Base-by-base conservation (phyloP, 2,888 invertebrate species). In the Linnaemya vulpina region DNA sequence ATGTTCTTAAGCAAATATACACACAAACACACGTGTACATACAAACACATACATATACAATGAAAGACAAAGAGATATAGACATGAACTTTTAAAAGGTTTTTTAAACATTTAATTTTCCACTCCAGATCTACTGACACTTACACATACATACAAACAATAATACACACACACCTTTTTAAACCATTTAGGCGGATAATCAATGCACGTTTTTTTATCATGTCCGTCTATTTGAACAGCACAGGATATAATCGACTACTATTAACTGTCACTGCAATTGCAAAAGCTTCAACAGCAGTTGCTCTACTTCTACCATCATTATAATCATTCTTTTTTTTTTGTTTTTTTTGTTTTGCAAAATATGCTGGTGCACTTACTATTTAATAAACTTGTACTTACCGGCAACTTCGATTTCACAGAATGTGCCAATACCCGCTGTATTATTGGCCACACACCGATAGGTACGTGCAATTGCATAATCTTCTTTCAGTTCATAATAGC, bases 401-500 rank as follows among this genome's bases (percentile, higher is more conserved):
- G 94, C 94, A 60, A 96, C 95, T 90, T 95, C 95, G 81, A 94
- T 93, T 90, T 95, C 95, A 90, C 95, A 96, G 4, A 94, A 93
- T 58, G 94, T 89, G 20, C 95, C 94, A 82, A 90, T 89, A 2
- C 97, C 98, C 15, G 97, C 96, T 5, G 95, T 94, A 93, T 98
- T 98, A 92, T 96, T 97, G 30, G 96, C 97, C 88, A 94, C 94
- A 92, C 98, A 98, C 78, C 96, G 94, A 92, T 98, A 98, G 5
- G 96, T 97, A 81, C 97, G 94, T 89, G 94, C 94, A 15, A 94
- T 94, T 84, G 90, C 90, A 88, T 92, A 92, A 88, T 94, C 94
- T 89, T 95, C 95, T 88, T 95, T 95, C 84, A 96, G 93, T 40
- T 94, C 93, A 84, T 97, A 94, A 91, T 94, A 94, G 88, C 94